These are phyloP conservation scores for Chunga burmeisteri DNA, from an alignment of 2,113 vertebrate genomes.

Conservation along the genomic window DNA sequence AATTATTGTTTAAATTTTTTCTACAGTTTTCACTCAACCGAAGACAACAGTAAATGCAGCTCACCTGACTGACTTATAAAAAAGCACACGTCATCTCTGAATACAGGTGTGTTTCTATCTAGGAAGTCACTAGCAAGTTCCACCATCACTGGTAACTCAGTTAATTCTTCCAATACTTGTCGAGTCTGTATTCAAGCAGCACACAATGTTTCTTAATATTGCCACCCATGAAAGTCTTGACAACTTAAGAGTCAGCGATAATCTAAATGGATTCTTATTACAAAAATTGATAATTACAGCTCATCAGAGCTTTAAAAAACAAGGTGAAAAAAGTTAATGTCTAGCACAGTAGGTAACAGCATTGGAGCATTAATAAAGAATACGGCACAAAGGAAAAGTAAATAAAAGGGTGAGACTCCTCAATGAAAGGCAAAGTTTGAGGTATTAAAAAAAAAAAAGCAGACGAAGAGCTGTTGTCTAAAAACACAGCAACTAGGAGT, in stretches of 20 bases:
- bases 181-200: constrained; percentile 80
- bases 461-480: not conserved
- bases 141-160: constrained; percentile 96
- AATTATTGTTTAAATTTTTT: not conserved
- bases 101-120: constrained; percentile 94
- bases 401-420: not conserved
- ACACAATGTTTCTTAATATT: not conserved
- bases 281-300: not conserved
- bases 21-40: not conserved
- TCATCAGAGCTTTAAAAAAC: not conserved
- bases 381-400: not conserved
- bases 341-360: not conserved
- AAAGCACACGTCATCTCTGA: constrained; percentile 95
- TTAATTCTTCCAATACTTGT: constrained; percentile 93
- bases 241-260: not conserved
- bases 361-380: not conserved
- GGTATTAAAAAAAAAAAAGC: not conserved
- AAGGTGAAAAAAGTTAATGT: not conserved
- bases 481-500: not conserved
- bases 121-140: constrained; percentile 96
- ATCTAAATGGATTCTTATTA: not conserved
- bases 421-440: not conserved
- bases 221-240: not conserved
- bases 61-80: constrained; percentile 97
- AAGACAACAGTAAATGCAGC: not conserved